Evolutionary conservation across 2,797 vertebrate species (phyloP).

Genomic region (Acipenser oxyrinchus): DNA sequence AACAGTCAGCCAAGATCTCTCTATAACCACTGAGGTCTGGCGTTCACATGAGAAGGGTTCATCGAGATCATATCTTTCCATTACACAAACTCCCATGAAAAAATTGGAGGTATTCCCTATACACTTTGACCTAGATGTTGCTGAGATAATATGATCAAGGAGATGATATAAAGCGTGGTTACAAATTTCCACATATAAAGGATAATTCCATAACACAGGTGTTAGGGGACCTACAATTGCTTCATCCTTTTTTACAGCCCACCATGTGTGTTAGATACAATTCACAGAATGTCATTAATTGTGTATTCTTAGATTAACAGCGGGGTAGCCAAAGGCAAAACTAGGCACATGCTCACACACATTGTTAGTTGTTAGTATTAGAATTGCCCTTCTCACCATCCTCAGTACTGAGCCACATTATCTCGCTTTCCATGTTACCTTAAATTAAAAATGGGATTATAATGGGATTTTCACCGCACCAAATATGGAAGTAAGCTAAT

Average conservation of each 20-base stretch:
- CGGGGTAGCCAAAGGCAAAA: no score
- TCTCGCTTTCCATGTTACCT: no score
- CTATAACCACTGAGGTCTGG: background rate
- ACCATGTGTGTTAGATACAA: conserved; percentile 14
- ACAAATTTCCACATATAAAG: background rate
- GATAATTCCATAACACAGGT: conserved; percentile 50
- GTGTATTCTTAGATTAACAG: no score
- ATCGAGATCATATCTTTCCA: conserved; percentile 53
- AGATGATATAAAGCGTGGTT: background rate
- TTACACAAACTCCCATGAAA: conserved; percentile 49
- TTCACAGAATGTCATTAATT: conserved; percentile 2
- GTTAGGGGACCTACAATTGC: conserved; percentile 46
- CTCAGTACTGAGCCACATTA: no score
- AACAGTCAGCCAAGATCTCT: background rate
- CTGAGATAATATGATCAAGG: conserved; percentile 23
- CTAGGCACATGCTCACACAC: no score
- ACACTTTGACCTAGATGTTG: conserved; percentile 51
- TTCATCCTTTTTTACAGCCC: conserved; percentile 28
- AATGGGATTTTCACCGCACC: no score
- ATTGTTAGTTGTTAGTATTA: no score
- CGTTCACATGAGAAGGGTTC: background rate
- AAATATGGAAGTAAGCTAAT: no score
- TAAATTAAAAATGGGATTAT: no score
- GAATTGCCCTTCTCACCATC: no score
- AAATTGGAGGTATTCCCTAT: conserved; percentile 41